Evolutionary conservation across 2,888 invertebrate genomes (phyloP).

Genomic region (Pseudolycoriella hygida): DNA sequence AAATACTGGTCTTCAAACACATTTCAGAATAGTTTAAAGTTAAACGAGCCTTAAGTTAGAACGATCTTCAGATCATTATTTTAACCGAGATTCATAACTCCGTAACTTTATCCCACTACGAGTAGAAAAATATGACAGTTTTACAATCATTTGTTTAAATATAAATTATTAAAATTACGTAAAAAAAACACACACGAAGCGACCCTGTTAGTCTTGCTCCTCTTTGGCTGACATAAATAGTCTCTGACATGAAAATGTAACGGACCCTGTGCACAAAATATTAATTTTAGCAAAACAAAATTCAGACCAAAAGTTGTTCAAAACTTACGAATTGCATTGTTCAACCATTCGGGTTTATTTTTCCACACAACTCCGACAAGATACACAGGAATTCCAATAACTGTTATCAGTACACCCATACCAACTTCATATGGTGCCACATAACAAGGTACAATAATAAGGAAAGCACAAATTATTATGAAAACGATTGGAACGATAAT

Average conservation of each 20-base stretch:
- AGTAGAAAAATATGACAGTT: too few relatives aligned
- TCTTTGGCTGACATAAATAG: conserved; percentile 62
- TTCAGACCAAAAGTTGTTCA: not conserved
- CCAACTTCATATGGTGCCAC: conserved; percentile 65
- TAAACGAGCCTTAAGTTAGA: too few relatives aligned
- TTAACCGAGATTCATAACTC: too few relatives aligned
- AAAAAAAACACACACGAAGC: not conserved
- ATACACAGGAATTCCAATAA: conserved; percentile 72
- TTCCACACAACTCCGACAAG: conserved; percentile 50
- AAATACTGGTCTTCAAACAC: too few relatives aligned
- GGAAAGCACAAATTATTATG: conserved; percentile 55
- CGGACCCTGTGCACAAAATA: conserved; percentile 32
- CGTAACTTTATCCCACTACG: too few relatives aligned
- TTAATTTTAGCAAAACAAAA: conserved; percentile 7
- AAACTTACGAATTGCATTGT: conserved; percentile 37
- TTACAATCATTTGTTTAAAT: too few relatives aligned
- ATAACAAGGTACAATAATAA: conserved; percentile 59
- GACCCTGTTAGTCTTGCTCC: conserved; percentile 31
- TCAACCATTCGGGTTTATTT: conserved; percentile 43
- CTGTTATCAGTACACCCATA: conserved; percentile 58
- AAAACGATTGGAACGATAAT: conserved; percentile 59
- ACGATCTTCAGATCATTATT: too few relatives aligned
- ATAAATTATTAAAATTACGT: not conserved
- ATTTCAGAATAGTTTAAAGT: too few relatives aligned
- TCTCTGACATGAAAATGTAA: conserved; percentile 48